Conservation (phyloP, 2,113 vertebrate genomes). For the Leuciscus idus region DNA sequence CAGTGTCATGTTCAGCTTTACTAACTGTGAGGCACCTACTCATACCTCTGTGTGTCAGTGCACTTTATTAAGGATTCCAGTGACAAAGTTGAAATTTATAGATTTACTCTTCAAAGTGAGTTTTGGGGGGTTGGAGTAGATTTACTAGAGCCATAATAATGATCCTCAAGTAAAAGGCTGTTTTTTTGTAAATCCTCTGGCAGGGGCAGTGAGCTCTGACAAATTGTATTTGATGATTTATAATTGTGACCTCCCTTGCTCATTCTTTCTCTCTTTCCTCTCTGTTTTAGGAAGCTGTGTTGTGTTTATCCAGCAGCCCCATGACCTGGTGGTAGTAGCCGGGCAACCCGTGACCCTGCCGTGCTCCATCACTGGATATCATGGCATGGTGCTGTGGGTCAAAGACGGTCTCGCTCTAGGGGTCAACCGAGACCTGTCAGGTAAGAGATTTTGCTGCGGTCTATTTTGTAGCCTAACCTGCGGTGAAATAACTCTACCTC, state of each 20-base stretch:
- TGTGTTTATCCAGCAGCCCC: slow-evolving; percentile 88
- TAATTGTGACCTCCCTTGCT: not conserved
- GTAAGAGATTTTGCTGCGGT: slow-evolving; percentile 65
- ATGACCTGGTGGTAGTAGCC: slow-evolving; percentile 87
- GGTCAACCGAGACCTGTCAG: slow-evolving; percentile 87
- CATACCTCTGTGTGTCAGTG: slow-evolving; percentile 16
- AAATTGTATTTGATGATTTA: slow-evolving; percentile 30
- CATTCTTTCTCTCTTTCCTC: not conserved
- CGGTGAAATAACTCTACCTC: not conserved
- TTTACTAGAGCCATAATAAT: slow-evolving; percentile 27
- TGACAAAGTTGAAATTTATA: slow-evolving; percentile 28
- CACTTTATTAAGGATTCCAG: slow-evolving; percentile 28
- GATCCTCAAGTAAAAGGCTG: slow-evolving; percentile 14
- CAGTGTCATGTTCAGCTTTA: slow-evolving; percentile 32
- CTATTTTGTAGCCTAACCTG: not conserved
- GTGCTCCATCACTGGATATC: slow-evolving; percentile 87
- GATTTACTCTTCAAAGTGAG: slow-evolving; percentile 38
- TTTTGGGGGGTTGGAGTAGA: slow-evolving; percentile 12
- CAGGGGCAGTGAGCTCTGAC: slow-evolving; percentile 6
- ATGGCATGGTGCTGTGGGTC: slow-evolving; percentile 91
- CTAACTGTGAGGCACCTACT: slow-evolving; percentile 6
- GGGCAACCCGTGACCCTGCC: slow-evolving; percentile 87
- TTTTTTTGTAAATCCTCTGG: slow-evolving; percentile 25
- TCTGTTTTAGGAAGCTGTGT: slow-evolving; percentile 77
- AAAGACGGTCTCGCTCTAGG: slow-evolving; percentile 88